Conservation (phyloP, 2,797 vertebrate genomes). For the Anolis apletophallus region DNA sequence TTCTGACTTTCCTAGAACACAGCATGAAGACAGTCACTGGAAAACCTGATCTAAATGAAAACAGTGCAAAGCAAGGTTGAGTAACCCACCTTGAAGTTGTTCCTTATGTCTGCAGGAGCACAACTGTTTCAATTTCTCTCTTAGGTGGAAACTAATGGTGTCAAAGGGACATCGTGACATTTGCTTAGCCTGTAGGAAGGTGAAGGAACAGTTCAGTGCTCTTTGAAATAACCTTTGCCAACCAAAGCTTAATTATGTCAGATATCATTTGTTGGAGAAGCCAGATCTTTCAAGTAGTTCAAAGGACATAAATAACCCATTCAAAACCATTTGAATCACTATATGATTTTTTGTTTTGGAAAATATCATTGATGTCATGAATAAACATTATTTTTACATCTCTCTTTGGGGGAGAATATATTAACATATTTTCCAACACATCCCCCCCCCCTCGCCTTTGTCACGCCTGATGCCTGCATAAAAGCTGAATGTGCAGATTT, state of each 20-base stretch:
- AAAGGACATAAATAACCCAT: neutral
- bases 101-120: slow-evolving; percentile 10
- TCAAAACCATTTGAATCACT: neutral
- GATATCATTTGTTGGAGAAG: slow-evolving; percentile 12
- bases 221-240: slow-evolving; percentile 32
- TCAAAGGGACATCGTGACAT: neutral
- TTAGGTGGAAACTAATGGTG: slow-evolving; percentile 18
- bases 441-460: too few relatives aligned
- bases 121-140: neutral
- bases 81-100: neutral
- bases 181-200: slow-evolving; percentile 3
- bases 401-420: neutral
- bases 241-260: neutral
- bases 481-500: slow-evolving; percentile 20
- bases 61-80: neutral
- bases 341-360: neutral
- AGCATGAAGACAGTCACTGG: neutral
- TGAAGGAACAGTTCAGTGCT: neutral
- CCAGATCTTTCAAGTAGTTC: slow-evolving; percentile 20
- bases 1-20: slow-evolving; percentile 15
- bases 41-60: neutral
- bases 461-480: neutral
- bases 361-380: neutral
- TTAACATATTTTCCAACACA: slow-evolving; percentile 24
- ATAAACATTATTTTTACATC: neutral